Evolutionary conservation across 2,888 invertebrate genomes (phyloP).

Genomic region (Diabrotica balteata): DNA sequence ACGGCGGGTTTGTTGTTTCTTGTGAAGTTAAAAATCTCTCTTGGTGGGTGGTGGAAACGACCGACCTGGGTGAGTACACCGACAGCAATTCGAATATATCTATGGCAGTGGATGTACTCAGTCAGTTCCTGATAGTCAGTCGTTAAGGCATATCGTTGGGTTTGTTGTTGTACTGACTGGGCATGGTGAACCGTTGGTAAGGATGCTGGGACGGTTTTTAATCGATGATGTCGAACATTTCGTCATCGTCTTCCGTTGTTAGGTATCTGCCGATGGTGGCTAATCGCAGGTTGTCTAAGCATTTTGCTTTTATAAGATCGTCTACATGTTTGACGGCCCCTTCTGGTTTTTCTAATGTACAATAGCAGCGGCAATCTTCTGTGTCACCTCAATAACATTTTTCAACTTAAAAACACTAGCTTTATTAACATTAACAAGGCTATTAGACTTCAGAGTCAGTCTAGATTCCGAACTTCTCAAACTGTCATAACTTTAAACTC

Average conservation of each 20-base stretch:
- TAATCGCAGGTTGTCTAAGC: slow-evolving; percentile 69
- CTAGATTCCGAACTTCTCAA: slow-evolving; percentile 66
- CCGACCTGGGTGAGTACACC: slow-evolving; percentile 71
- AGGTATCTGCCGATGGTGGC: slow-evolving; percentile 68
- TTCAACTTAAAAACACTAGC: slow-evolving; percentile 83
- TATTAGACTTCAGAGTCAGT: slow-evolving; percentile 54
- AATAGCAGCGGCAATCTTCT: slow-evolving; percentile 81
- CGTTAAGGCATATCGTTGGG: slow-evolving; percentile 64
- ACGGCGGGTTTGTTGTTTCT: slow-evolving; percentile 69
- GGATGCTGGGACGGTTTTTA: slow-evolving; percentile 41
- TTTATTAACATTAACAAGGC: slow-evolving; percentile 72
- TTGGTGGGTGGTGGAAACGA: no score
- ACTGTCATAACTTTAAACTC: slow-evolving; percentile 72
- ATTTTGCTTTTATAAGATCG: slow-evolving; percentile 76
- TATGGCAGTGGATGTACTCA: slow-evolving; percentile 66
- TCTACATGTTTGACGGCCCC: slow-evolving; percentile 74
- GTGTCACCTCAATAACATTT: slow-evolving; percentile 74
- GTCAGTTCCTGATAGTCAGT: slow-evolving; percentile 65
- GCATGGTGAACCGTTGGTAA: slow-evolving; percentile 47
- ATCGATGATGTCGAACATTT: slow-evolving; percentile 33
- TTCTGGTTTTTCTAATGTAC: slow-evolving; percentile 75
- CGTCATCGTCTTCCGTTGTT: slow-evolving; percentile 57
- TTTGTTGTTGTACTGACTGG: slow-evolving; percentile 31
- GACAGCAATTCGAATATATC: slow-evolving; percentile 75
- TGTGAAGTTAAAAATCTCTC: slow-evolving; percentile 67